phyloP scores from a whole-genome alignment of 2,888 invertebrate genomes.

The Pammene aurita region DNA sequence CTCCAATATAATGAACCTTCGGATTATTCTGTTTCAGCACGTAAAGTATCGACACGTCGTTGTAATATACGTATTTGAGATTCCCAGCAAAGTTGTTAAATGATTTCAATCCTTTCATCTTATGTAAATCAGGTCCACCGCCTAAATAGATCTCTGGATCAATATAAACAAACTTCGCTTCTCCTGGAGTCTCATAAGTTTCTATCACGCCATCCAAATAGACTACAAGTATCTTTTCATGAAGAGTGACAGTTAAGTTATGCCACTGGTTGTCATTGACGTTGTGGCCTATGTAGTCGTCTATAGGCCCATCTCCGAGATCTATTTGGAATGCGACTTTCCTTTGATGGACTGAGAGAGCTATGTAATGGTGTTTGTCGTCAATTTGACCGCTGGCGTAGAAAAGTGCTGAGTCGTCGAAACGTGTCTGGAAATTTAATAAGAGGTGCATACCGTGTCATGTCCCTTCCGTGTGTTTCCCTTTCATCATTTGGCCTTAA shows the following conservation, averaged over 20 bases:
- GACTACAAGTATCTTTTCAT: slow-evolving; percentile 88
- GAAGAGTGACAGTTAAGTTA: slow-evolving; percentile 93
- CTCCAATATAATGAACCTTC: slow-evolving; percentile 91
- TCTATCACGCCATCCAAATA: slow-evolving; percentile 89
- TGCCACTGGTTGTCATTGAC: slow-evolving; percentile 93
- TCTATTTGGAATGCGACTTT: slow-evolving; percentile 94
- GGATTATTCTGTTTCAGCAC: slow-evolving; percentile 93
- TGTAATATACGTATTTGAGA: slow-evolving; percentile 95
- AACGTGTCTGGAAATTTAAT: slow-evolving; percentile 86
- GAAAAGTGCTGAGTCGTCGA: slow-evolving; percentile 95
- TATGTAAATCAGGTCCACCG: slow-evolving; percentile 92
- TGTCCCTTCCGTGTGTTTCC: no score
- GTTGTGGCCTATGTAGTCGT: slow-evolving; percentile 86
- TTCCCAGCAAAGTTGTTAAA: slow-evolving; percentile 95
- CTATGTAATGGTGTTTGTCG: slow-evolving; percentile 94
- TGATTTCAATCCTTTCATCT: slow-evolving; percentile 91
- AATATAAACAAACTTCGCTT: slow-evolving; percentile 88
- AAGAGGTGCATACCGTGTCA: neutral
- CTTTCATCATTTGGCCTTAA: no score
- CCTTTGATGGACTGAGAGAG: slow-evolving; percentile 92
- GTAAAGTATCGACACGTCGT: slow-evolving; percentile 95
- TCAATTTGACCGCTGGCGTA: slow-evolving; percentile 96
- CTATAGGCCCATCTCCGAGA: slow-evolving; percentile 91
- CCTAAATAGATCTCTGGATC: slow-evolving; percentile 97
- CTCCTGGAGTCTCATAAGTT: slow-evolving; percentile 88